phyloP scores from a whole-genome alignment of 2,888 invertebrate species.

The Bellardia pandia region DNA sequence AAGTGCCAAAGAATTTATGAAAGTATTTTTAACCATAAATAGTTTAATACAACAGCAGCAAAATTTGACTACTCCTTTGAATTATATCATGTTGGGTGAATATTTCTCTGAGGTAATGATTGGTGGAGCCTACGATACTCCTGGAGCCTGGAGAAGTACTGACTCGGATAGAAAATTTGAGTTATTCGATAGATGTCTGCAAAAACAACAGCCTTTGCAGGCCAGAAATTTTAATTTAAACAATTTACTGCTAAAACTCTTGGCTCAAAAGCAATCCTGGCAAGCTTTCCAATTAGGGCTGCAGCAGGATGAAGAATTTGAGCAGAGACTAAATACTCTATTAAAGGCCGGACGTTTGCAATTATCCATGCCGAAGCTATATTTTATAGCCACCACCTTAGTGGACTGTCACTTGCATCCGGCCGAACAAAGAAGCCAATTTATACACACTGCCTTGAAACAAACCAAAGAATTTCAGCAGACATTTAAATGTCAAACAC shows the following conservation, averaged over 20 bases:
- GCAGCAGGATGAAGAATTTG: constrained; percentile 74
- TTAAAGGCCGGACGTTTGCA: constrained; percentile 75
- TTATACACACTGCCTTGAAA: constrained; percentile 78
- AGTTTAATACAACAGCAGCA: constrained; percentile 76
- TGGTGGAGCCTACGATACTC: constrained; percentile 78
- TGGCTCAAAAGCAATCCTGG: constrained; percentile 78
- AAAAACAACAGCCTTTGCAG: constrained; percentile 57
- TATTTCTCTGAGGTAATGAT: constrained; percentile 80
- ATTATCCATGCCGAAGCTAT: constrained; percentile 78
- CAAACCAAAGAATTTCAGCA: constrained; percentile 80
- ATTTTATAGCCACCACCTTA: constrained; percentile 78
- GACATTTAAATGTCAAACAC: constrained; percentile 78
- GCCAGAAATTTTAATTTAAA: constrained; percentile 75
- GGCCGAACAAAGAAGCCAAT: constrained; percentile 73
- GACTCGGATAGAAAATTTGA: constrained; percentile 81
- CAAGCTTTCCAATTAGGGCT: constrained; percentile 78
- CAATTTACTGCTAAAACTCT: constrained; percentile 78
- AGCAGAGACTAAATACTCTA: constrained; percentile 75
- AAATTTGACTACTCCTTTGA: constrained; percentile 79
- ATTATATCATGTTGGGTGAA: constrained; percentile 78
- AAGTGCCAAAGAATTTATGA: constrained; percentile 77
- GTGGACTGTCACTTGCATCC: constrained; percentile 78
- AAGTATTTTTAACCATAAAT: constrained; percentile 77
- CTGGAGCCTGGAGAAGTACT: constrained; percentile 82
- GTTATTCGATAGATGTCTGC: constrained; percentile 77